Percentiles rank a stretch among this genome's conserved stretches.
phyloP scores from a whole-genome alignment of 2,113 vertebrate species.

The Egretta garzetta region DNA sequence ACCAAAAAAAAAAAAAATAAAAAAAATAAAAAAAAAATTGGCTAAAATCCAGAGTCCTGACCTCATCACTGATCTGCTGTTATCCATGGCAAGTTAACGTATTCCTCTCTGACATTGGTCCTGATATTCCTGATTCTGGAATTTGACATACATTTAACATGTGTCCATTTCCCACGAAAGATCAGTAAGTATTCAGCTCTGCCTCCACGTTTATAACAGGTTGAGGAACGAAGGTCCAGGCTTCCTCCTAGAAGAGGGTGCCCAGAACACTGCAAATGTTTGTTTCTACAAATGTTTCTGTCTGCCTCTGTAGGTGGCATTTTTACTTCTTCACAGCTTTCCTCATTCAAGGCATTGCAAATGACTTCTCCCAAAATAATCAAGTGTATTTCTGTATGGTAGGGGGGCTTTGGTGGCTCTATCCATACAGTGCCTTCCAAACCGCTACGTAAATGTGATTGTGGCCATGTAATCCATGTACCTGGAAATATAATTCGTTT shows the following conservation, averaged over 20 bases:
- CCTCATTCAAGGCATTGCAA: neutral
- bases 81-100: neutral
- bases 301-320: neutral
- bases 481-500: slow-evolving; percentile 77
- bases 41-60: neutral
- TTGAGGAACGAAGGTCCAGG: neutral
- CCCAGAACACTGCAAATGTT: neutral
- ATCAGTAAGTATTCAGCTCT: neutral
- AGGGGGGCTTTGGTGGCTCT: neutral
- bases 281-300: neutral
- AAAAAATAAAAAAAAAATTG: neutral
- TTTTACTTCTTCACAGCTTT: neutral
- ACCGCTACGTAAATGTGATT: slow-evolving; percentile 56
- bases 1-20: neutral
- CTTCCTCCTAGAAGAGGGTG: neutral
- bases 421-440: slow-evolving; percentile 15
- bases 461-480: slow-evolving; percentile 62
- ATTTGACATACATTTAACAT: neutral
- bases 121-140: neutral
- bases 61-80: neutral
- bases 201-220: neutral
- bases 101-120: neutral
- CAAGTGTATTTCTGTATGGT: slow-evolving; percentile 2
- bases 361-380: slow-evolving; percentile 51
- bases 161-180: neutral